These are phyloP conservation scores for Echiichthys vipera DNA, from an alignment of 2,797 vertebrate species.

Conservation along the genomic window DNA sequence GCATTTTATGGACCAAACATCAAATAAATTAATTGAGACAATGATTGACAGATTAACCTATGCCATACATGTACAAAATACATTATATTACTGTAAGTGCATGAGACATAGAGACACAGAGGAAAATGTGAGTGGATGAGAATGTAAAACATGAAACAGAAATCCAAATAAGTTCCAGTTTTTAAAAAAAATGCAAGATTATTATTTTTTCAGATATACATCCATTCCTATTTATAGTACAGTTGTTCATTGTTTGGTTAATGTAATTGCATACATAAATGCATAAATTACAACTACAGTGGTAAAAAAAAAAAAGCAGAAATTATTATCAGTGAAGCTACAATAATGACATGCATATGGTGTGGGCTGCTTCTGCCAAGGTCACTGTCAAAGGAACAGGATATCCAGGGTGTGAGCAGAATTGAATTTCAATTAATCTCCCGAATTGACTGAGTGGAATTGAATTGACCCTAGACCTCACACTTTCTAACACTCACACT, in stretches of 20 bases:
- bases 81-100: conserved; percentile 10
- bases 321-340: conserved; percentile 46
- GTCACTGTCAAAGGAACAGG: conserved; percentile 70
- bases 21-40: too few species aligned
- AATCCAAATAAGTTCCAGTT: conserved; percentile 38
- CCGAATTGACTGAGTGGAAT: conserved; percentile 70
- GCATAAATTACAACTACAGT: conserved; percentile 57
- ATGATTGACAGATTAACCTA: too few species aligned
- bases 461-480: conserved; percentile 69
- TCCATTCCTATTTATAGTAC: conserved; percentile 59
- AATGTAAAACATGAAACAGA: conserved; percentile 25
- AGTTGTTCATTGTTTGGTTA: conserved; percentile 46
- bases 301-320: conserved; percentile 13
- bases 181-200: conserved; percentile 58
- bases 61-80: background rate
- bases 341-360: conserved; percentile 54
- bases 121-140: conserved; percentile 3
- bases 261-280: conserved; percentile 56
- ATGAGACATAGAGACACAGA: conserved; percentile 3
- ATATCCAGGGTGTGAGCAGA: conserved; percentile 67
- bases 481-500: conserved; percentile 52
- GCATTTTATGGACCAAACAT: too few species aligned
- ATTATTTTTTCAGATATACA: conserved; percentile 60
- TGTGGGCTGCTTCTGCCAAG: conserved; percentile 57
- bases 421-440: conserved; percentile 81